Evolutionary conservation across 2,888 invertebrate genomes (phyloP).

Genomic region (Patella depressa): DNA sequence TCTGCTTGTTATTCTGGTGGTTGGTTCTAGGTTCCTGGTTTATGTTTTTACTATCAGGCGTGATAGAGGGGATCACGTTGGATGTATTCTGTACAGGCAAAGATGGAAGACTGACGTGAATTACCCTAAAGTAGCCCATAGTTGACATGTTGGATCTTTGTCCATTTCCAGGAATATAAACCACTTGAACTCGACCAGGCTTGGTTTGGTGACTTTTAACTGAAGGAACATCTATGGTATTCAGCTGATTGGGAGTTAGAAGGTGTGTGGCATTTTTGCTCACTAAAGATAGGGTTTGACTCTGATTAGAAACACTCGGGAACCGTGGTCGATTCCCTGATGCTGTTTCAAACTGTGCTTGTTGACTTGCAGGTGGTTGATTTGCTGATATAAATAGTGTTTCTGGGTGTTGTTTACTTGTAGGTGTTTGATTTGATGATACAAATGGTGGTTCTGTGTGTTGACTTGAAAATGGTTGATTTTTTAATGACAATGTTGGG

Average conservation of each 20-base stretch:
- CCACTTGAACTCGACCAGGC: not conserved
- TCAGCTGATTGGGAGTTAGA: not conserved
- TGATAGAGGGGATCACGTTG: too few species aligned
- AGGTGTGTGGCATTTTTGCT: not conserved
- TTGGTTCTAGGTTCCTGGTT: too few species aligned
- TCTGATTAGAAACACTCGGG: not conserved
- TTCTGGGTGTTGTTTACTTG: not conserved
- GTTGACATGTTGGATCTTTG: not conserved
- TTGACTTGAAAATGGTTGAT: not conserved
- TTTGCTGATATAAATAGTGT: not conserved
- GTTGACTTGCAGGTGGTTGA: not conserved
- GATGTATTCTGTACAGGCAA: too few species aligned
- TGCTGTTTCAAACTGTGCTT: not conserved
- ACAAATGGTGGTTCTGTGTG: not conserved
- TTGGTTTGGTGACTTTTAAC: not conserved
- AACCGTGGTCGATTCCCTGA: not conserved
- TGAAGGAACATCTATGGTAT: not conserved
- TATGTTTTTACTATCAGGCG: too few species aligned
- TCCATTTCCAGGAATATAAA: not conserved
- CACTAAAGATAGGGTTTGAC: not conserved
- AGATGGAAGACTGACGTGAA: not conserved
- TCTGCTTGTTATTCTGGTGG: too few species aligned
- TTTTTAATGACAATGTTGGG: too few species aligned
- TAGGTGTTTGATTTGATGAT: not conserved
- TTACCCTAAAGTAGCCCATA: slow-evolving; percentile 2